Base-by-base conservation (phyloP, 2,888 invertebrate genomes). In the Trachelus stipa region DNA sequence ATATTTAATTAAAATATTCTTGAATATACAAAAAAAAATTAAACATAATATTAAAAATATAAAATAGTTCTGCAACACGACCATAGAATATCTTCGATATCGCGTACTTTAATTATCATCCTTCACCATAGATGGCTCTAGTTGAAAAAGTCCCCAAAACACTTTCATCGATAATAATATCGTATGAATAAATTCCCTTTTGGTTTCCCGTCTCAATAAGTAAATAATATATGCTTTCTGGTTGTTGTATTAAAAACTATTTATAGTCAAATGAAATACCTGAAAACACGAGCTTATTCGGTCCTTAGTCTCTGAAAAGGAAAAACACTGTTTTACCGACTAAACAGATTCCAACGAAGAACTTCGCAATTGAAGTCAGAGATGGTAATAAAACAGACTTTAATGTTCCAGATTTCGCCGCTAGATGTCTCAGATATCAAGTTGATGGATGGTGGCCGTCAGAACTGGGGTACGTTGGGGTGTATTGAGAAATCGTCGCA, bases 401-500 rank as follows among this genome's bases (percentile, higher is more conserved):
- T 12, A 2, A 6, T 34, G 77, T 77, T 6, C 33, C 31, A 79
- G 74, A 73, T 68, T 69, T 71, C n/a, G 34, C 79, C 79, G 78
- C 74, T 75, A 81, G 83, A 79, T 80, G 81, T 71, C 81, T 56
- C 56, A 23, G 56, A 56, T 9, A 2, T 56, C 9, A 81, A 79
- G 75, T 30, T 74, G 73, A 69, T 80, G 80, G 80, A 34, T 74
- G 56, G 56, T 79, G 74, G 79, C 79, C 77, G 78, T 79, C 71
- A 37, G 79, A 81, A 77, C 73, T 78, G 73, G 76, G 74, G 78
- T 76, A 75, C 75, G 77, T 79, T 73, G 73, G 73, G 73, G 82
- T 75, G 76, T 75, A 73, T 77, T 76, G 79, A 78, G 80, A 68
- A 77, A 74, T 79, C 77, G 74, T 79, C 82, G 78, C 81, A 81